Evolutionary conservation across 2,888 invertebrate species (phyloP), one percentile per base, ranked within the genome.

Genomic region (Caenorhabditis parvicauda): DNA sequence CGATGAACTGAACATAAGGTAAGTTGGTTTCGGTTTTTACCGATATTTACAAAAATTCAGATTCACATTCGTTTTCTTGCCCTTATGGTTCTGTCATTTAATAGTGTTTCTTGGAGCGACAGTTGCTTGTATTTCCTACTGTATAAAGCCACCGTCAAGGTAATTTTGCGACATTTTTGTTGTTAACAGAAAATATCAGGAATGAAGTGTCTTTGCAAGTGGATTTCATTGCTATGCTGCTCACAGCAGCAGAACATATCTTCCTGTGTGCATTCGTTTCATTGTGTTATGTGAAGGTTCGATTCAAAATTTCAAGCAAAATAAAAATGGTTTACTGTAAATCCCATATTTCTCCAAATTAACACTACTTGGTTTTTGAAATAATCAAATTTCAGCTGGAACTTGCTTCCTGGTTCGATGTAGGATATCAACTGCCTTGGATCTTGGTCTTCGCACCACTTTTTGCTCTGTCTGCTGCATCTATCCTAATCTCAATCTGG

Each of bases 161-260:
- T 90, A 37, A 28, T 9, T 38, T 38, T 38, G 38, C 5, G 19
- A 46, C 19, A 17, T 21, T 27, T 12, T 12, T 9, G 12, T 6
- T 46, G 21, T 5, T 12, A 19, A 19, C n/a, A 27, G 41, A 44
- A 44, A 32, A 53, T 59, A 75, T 46, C 84, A 91, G 95, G 82
- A 85, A 92, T 75, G 95, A 95, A 85, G 91, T 91, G 70, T 92
- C 93, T 84, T 91, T 93, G 5, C 92, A 94, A 82, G 89, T 93
- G 37, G 96, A 98, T 83, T 98, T 93, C 83, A 94, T 94, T 83
- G 93, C 94, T 17, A 96, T 98, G 95, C 86, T 96, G 60, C 92
- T 96, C 82, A 92, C 92, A 64, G 86, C 94, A 73, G 91, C 92
- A 43, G 87, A 96, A 79, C 96, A 98, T 82, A 85, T 95, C 62